Base-by-base conservation (phyloP, 2,888 invertebrate genomes). In the Agrochola circellaris region DNA sequence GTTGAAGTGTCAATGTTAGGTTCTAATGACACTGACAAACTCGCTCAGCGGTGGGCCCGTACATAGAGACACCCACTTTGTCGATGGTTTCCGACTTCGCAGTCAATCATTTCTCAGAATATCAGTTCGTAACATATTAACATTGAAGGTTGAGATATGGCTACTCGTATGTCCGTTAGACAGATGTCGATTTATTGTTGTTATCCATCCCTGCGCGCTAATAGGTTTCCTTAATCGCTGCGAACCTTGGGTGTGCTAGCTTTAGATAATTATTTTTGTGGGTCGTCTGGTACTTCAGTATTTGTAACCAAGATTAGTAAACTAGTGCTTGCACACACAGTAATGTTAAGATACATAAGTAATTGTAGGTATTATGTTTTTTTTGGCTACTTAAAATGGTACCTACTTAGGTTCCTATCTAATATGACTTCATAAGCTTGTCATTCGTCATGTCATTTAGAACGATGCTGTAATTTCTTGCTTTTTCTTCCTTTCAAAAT, bases 11-110 rank as follows among this genome's bases (percentile, higher is more conserved):
- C 85, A 84, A 75, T 82, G 76, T 82, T 76, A 74, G 88, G 87
- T 90, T 92, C 89, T 93, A 92, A 92, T 94, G 93, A 94, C 90
- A 91, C 82, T 87, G 91, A 91, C 91, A 92, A 93, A 94, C 92
- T 91, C 64, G 86, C 92, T 82, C 90, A 85, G 89, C 79, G 92
- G 93, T 91, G 88, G 93, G 87, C 85, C 87, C 85, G 84, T 89
- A 90, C 90, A 89, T 34, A 62, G 51, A 81, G 75, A 81, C 79
- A 82, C 79, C 81, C 81, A 87, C 82, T 78, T 85, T 79, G 86
- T 89, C 91, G 91, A 81, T 69, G 69, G 71, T 75, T 77, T 79
- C 69, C 77, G 75, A 75, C 85, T 73, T 74, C 30, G 71, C 75
- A 87, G 84, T 91, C 90, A 87, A 91, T 93, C 92, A 93, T 90